A percentile compares a stretch with the other conserved stretches of the same genome.
phyloP scores from a whole-genome alignment of 1,140 invertebrate genomes.

The Drosophila bocqueti region DNA sequence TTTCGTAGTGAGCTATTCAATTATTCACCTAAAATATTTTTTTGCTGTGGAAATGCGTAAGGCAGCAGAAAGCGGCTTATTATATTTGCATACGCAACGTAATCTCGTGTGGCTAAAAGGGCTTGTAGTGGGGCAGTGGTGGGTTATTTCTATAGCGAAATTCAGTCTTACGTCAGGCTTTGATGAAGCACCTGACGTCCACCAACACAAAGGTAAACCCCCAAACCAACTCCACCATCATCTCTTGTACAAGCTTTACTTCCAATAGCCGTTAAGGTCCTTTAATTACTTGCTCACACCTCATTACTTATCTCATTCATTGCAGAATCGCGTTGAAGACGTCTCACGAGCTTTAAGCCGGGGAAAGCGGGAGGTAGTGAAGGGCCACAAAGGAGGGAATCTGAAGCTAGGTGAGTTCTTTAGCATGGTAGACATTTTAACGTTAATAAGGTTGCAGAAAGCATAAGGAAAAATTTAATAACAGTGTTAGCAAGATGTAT shows the following conservation, averaged over 20 bases:
- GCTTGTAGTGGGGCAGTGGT: not conserved
- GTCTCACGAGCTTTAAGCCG: constrained; percentile 14
- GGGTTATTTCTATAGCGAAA: constrained; percentile 14
- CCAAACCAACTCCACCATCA: constrained; percentile 7
- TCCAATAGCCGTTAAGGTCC: constrained; percentile 49
- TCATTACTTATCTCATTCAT: constrained; percentile 61
- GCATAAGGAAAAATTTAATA: not conserved
- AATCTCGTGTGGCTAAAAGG: constrained; percentile 17
- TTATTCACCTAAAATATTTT: not conserved
- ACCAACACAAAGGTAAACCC: not conserved
- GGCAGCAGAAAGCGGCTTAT: constrained; percentile 47
- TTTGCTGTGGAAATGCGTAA: not conserved
- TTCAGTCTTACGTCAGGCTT: constrained; percentile 6
- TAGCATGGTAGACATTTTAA: not conserved
- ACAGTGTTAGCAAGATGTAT: not conserved
- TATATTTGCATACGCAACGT: constrained; percentile 64
- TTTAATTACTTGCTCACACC: constrained; percentile 56
- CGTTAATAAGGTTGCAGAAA: not conserved
- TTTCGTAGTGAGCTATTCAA: not conserved
- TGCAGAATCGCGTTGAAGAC: constrained; percentile 47
- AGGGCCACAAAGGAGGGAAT: constrained; percentile 1
- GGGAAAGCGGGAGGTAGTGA: not conserved
- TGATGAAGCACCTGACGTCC: constrained; percentile 24
- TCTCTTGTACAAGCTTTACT: constrained; percentile 21
- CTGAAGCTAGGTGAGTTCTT: constrained; percentile 28